Base-by-base conservation (phyloP, 37 sponge, comb jelly and placozoan species). In the Agelas oroides region DNA sequence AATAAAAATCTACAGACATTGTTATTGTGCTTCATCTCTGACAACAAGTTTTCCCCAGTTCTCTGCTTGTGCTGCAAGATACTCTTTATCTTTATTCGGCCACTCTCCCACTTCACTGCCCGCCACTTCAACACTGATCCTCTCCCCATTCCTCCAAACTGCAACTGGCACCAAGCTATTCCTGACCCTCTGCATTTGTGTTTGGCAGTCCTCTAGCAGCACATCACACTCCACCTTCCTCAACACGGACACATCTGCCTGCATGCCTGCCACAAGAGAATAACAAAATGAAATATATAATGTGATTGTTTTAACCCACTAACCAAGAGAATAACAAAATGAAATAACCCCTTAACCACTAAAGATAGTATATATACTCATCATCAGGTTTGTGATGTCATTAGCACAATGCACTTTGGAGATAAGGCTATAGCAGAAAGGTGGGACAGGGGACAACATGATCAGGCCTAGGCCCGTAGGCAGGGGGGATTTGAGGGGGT, bases 231-330 rank as follows among this genome's bases (percentile, higher is more conserved):
- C 65, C 0, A 15, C 40, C 61, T 79, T 23, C 18, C 53, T 63
- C 80, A 87, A 24, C n/a, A 87, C 80, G 2, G 87, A 80, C 30
- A 87, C 74, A 54, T 87, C 87, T 25, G 87, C 87, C 37, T 28
- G 17, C 35, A 17, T 16, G 23, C 87, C 87, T 21, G 56, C 20
- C 5, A 41, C 12, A 33, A 87, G 74, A 13, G 79, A 46, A 8
- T 46, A 12, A 46, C 46, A 12, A 46, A 46, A 46, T n/a, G n/a
- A n/a, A n/a, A n/a, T n/a, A n/a, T n/a, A n/a, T n/a, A n/a, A n/a
- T n/a, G n/a, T n/a, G n/a, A n/a, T n/a, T n/a, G n/a, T n/a, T n/a
- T n/a, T n/a, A n/a, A n/a, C n/a, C n/a, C n/a, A n/a, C n/a, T n/a
- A n/a, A n/a, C n/a, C n/a, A n/a, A n/a, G n/a, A n/a, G n/a, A n/a